Percentiles rank a stretch among this genome's conserved stretches.
Conservation (phyloP, 1,140 invertebrate genomes). For the Geopemphigus sp. region DNA sequence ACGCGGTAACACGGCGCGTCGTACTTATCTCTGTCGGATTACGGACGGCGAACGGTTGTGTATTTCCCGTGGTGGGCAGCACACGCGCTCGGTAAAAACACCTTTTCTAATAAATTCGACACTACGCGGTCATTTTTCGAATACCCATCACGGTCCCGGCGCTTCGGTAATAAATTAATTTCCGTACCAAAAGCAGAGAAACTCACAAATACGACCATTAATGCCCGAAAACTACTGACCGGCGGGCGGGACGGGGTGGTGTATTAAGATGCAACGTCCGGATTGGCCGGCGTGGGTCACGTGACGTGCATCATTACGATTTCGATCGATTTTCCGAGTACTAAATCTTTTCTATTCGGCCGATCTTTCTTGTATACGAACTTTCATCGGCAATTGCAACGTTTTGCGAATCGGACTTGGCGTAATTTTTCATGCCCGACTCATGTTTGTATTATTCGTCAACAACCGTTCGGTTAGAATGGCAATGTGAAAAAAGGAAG, state of each 20-base stretch:
- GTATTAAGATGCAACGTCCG: constrained; percentile 46
- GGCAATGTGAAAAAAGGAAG: not conserved
- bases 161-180: constrained; percentile 32
- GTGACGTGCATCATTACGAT: constrained; percentile 41
- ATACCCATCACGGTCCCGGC: constrained; percentile 15
- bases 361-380: not conserved
- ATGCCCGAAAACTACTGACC: constrained; percentile 44
- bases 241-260: constrained; percentile 42
- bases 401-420: not conserved
- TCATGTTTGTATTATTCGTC: not conserved
- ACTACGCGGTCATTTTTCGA: constrained; percentile 36
- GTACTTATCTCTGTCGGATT: not conserved
- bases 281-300: constrained; percentile 41
- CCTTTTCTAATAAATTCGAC: not conserved
- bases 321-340: constrained; percentile 43
- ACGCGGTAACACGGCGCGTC: constrained; percentile 18
- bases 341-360: constrained; percentile 44
- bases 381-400: not conserved
- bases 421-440: not conserved
- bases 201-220: constrained; percentile 45
- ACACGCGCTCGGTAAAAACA: constrained; percentile 17
- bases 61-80: not conserved
- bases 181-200: constrained; percentile 49
- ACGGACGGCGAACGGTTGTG: not conserved
- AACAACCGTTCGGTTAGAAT: not conserved